Base-by-base conservation (phyloP, 2,888 invertebrate species). In the Hemistola chrysoprasaria region DNA sequence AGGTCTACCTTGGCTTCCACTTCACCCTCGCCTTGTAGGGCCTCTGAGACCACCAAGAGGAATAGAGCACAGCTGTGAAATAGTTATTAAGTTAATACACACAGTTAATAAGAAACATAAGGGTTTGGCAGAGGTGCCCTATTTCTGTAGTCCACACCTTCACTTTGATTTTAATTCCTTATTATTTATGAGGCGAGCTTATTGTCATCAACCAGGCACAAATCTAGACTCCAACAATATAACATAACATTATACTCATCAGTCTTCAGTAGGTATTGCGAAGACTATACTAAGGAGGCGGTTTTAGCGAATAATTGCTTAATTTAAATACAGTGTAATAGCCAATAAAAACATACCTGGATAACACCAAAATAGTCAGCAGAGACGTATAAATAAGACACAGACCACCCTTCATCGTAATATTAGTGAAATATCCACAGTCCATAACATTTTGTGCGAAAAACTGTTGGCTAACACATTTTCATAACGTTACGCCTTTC, bases 371-470 rank as follows among this genome's bases (percentile, higher is more conserved):
- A 68, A 91, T 90, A 50, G 91, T 88, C 80, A 92, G 84, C 68
- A 92, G 79, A 69, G 90, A 90, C 87, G 91, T 91, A 76, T 91
- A 91, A 67, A 91, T 84, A 59, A 89, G 73, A 72, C 86, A 86
- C 68, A 91, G 76, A 65, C 89, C 89, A 76, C 90, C 86, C 90
- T 90, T 92, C 92, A 92, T 92, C 84, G 83, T 91, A 87, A 71
- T 74, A 81, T 79, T 61, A 84, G 51, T 78, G 74, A 79, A 69
- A 81, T 76, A 81, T 83, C 77, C 72, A 81, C 79, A 78, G 71
- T 82, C 78, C 69, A 77, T 85, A 83, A 60, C 88, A 88, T 88
- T 88, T 85, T 85, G 83, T 78, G 78, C 71, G 76, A 67, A 77
- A 78, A 75, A 70, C 72, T 76, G 27, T 39, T 46, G 42, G 20